Percentiles rank a stretch among this genome's conserved stretches.
These are phyloP conservation scores for Drosophila fungiperda DNA, from an alignment of 2,888 invertebrate genomes.

Conservation along the genomic window DNA sequence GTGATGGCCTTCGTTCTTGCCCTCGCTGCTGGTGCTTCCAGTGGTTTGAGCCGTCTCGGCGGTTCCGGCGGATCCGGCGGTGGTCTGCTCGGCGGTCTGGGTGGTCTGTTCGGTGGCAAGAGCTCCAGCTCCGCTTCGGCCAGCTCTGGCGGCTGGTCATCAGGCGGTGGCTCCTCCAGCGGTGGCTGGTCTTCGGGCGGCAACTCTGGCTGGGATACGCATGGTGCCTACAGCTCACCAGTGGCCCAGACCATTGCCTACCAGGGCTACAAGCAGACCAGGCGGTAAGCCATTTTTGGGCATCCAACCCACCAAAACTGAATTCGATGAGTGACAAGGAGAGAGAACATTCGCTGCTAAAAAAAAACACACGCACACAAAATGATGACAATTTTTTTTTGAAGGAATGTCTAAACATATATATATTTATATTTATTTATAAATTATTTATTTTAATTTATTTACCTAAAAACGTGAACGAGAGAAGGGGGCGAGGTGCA, in stretches of 20 bases:
- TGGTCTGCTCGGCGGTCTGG: conserved; percentile 79
- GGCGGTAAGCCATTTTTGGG: conserved; percentile 78
- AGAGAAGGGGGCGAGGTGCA: conserved; percentile 38
- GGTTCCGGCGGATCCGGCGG: conserved; percentile 78
- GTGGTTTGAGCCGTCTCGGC: conserved; percentile 79
- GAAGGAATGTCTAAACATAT: conserved; percentile 61
- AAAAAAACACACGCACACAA: conserved; percentile 30
- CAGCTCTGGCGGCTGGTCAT: conserved; percentile 79
- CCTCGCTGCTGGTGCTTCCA: conserved; percentile 85
- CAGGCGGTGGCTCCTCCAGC: conserved; percentile 73
- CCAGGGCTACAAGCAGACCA: conserved; percentile 85
- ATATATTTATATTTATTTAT: conserved; percentile 81
- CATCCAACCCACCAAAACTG: conserved; percentile 19
- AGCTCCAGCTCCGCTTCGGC: conserved; percentile 68
- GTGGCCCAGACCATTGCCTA: conserved; percentile 86
- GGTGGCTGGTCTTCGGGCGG: conserved; percentile 82
- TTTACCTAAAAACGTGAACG: conserved; percentile 78
- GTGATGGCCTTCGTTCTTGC: conserved; percentile 87
- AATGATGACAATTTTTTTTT: conserved; percentile 61
- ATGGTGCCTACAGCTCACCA: conserved; percentile 86
- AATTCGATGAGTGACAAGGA: conserved; percentile 58
- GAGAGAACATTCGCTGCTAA: conserved; percentile 65
- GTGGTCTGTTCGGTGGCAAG: conserved; percentile 83
- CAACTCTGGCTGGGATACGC: conserved; percentile 84
- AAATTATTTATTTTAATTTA: conserved; percentile 85